Percentiles rank a stretch among this genome's conserved stretches.
These are phyloP conservation scores for Furnarius figulus DNA, from an alignment of 2,113 vertebrate genomes.

Conservation along the genomic window DNA sequence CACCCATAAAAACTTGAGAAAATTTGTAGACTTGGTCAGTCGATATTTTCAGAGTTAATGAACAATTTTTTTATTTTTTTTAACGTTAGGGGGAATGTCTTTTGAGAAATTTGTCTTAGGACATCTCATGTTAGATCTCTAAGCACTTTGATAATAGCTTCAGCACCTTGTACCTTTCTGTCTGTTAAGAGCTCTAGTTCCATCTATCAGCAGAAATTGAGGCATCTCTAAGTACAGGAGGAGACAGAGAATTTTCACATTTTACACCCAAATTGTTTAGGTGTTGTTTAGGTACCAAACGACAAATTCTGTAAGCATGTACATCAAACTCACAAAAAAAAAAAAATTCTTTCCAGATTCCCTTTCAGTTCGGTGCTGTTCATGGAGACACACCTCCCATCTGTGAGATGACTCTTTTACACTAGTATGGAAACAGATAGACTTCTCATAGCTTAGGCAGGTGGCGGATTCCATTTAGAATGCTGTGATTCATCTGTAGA, in stretches of 20 bases:
- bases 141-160: neutral
- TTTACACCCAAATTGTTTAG: too few species aligned
- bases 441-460: neutral
- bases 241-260: neutral
- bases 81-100: neutral
- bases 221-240: neutral
- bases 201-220: neutral
- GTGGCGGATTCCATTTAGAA: neutral
- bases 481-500: neutral
- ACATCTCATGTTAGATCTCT: neutral
- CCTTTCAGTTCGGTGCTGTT: neutral
- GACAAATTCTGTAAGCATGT: neutral
- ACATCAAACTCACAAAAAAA: neutral
- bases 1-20: neutral
- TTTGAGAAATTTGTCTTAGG: neutral
- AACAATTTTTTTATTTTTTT: neutral
- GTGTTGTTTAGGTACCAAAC: neutral
- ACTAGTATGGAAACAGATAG: neutral
- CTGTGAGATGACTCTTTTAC: neutral
- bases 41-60: neutral
- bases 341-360: neutral
- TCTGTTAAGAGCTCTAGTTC: neutral
- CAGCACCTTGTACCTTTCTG: neutral
- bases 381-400: neutral
- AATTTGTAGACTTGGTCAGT: neutral